phyloP scores from a whole-genome alignment of 1,140 invertebrate genomes.

The Leptopilina boulardi region DNA sequence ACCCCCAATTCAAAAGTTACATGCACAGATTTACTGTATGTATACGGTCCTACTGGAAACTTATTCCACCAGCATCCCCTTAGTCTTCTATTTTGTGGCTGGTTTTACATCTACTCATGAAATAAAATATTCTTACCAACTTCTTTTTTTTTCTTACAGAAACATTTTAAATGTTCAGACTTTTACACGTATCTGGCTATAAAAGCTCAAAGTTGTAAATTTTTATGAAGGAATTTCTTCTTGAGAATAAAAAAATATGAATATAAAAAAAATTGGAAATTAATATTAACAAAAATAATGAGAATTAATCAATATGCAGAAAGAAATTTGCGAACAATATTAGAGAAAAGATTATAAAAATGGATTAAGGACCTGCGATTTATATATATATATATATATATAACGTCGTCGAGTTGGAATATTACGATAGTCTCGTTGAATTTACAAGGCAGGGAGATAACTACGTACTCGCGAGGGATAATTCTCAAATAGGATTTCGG shows the following conservation, averaged over 20 bases:
- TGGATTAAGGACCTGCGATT: no score
- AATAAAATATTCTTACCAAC: not conserved
- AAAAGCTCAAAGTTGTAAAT: no score
- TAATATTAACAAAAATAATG: no score
- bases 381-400: no score
- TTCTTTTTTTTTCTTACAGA: not conserved
- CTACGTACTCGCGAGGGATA: slow-evolving; percentile 8
- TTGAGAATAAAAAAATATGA: no score
- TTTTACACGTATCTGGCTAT: not conserved
- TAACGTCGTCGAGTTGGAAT: not conserved
- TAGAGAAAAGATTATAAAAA: no score
- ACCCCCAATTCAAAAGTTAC: slow-evolving; percentile 11
- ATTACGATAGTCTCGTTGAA: slow-evolving; percentile 16
- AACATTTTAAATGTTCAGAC: not conserved
- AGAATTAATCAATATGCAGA: no score
- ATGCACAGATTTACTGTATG: slow-evolving; percentile 8
- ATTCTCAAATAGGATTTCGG: slow-evolving; percentile 31
- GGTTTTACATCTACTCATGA: not conserved
- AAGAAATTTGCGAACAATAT: no score
- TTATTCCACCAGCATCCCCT: not conserved
- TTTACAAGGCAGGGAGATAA: slow-evolving; percentile 11
- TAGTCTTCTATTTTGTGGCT: not conserved
- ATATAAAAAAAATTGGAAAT: no score
- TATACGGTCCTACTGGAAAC: not conserved
- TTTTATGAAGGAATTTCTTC: no score